Percentiles rank a stretch among this genome's conserved stretches.
Evolutionary conservation across 2,888 invertebrate species (phyloP).

Genomic region (Pteria penguin): DNA sequence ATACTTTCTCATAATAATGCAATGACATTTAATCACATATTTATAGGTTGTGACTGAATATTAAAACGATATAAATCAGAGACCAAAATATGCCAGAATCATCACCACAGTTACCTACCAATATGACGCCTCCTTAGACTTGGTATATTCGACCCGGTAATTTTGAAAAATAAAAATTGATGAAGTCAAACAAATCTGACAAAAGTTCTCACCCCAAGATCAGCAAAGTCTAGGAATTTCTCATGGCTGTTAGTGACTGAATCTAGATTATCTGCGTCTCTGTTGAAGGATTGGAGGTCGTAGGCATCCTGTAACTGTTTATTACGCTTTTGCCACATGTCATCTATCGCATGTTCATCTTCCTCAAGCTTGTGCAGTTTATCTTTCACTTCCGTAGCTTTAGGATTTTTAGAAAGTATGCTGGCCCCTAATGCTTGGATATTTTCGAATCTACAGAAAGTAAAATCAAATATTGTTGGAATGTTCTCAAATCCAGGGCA

Average conservation of each 20-base stretch:
- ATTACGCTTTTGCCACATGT: constrained; percentile 91
- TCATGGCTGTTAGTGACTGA: constrained; percentile 96
- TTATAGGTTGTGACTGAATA: too few relatives aligned
- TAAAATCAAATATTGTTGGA: too few relatives aligned
- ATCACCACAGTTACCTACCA: too few relatives aligned
- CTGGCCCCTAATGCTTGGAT: constrained; percentile 83
- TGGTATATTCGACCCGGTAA: too few relatives aligned
- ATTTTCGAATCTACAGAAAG: constrained; percentile 73
- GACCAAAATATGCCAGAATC: too few relatives aligned
- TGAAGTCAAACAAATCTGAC: not conserved
- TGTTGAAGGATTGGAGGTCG: constrained; percentile 91
- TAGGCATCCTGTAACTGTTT: constrained; percentile 92
- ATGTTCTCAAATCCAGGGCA: too few relatives aligned
- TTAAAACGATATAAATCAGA: too few relatives aligned
- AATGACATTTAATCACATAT: too few relatives aligned
- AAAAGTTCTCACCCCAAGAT: constrained; percentile 87
- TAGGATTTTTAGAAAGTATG: constrained; percentile 84
- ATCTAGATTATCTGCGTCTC: constrained; percentile 98
- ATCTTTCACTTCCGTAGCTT: constrained; percentile 85
- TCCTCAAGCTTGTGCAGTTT: constrained; percentile 86
- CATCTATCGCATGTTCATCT: constrained; percentile 88
- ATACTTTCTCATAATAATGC: too few relatives aligned
- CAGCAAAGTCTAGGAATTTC: constrained; percentile 93
- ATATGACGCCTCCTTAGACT: too few relatives aligned
- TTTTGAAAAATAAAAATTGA: too few relatives aligned